These are phyloP conservation scores for Steromphala cineraria DNA, from an alignment of 2,888 invertebrate species.

Conservation along the genomic window DNA sequence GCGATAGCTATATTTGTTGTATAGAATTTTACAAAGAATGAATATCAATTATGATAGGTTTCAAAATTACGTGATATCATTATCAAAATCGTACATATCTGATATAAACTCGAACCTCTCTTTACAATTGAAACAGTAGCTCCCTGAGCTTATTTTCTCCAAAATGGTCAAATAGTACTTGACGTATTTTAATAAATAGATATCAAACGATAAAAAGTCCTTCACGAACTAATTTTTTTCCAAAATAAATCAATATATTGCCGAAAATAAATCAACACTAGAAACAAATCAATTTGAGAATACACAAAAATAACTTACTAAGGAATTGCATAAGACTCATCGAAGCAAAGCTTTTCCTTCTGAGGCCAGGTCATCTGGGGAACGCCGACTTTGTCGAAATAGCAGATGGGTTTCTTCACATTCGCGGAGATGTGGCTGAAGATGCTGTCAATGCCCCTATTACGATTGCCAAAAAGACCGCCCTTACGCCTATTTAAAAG, in stretches of 20 bases:
- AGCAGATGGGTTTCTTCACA: background rate
- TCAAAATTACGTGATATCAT: too few relatives aligned
- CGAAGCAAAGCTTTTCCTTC: background rate
- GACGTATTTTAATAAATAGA: too few relatives aligned
- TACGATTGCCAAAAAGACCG: background rate
- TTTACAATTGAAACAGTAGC: too few relatives aligned
- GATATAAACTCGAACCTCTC: too few relatives aligned
- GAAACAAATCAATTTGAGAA: background rate
- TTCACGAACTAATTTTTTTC: too few relatives aligned
- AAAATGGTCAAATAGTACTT: too few relatives aligned
- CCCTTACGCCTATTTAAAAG: background rate
- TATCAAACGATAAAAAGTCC: too few relatives aligned
- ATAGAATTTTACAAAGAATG: too few relatives aligned
- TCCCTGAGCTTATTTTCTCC: too few relatives aligned
- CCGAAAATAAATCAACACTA: background rate
- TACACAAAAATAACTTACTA: background rate
- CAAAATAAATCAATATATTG: background rate
- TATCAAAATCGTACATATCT: too few relatives aligned
- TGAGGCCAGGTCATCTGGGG: background rate
- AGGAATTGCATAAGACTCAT: background rate
- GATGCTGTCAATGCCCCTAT: background rate
- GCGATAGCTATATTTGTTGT: too few relatives aligned
- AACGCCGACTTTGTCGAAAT: background rate
- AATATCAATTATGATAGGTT: too few relatives aligned
- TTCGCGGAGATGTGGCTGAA: background rate